Conservation (phyloP, 2,888 invertebrate species). For the Cryptops parisi region DNA sequence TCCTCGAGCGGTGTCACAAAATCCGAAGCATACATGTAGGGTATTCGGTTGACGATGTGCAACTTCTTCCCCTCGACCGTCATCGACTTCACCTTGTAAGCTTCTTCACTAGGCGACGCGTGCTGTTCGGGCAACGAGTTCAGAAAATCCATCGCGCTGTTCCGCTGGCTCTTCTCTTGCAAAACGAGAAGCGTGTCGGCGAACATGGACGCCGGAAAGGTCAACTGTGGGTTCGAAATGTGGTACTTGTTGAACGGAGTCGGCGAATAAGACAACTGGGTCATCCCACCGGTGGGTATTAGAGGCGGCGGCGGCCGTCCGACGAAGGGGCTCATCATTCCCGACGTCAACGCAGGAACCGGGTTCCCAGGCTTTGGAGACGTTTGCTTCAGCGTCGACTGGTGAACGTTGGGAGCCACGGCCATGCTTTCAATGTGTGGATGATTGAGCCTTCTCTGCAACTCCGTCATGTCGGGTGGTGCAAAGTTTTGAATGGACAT, state of each 20-base stretch:
- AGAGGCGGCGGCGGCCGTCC: conserved; percentile 10
- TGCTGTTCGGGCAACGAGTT: conserved; percentile 23
- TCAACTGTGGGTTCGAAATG: conserved; percentile 22
- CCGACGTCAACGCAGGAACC: conserved; percentile 7
- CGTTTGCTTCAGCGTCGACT: conserved; percentile 5
- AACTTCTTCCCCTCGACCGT: conserved; percentile 65
- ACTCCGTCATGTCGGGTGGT: no score
- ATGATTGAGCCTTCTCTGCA: no score
- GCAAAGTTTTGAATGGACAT: no score
- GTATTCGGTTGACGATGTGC: conserved; percentile 60
- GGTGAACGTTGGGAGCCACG: conserved; percentile 11
- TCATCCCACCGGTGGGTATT: neutral
- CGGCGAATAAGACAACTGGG: neutral
- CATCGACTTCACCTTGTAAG: conserved; percentile 56
- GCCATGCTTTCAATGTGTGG: conserved; percentile 9
- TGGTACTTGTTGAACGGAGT: neutral
- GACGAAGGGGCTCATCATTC: neutral
- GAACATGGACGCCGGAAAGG: neutral
- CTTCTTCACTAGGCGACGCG: no score
- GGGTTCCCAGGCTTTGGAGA: conserved; percentile 15
- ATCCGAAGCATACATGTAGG: conserved; percentile 1
- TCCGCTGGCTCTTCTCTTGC: neutral
- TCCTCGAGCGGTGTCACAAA: conserved; percentile 46
- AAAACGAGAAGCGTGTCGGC: conserved; percentile 41
- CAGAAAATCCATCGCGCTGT: neutral